Percentiles rank a stretch among this genome's conserved stretches.
These are phyloP conservation scores for Orchesellides sinensis DNA, from an alignment of 2,888 invertebrate species.

Conservation along the genomic window DNA sequence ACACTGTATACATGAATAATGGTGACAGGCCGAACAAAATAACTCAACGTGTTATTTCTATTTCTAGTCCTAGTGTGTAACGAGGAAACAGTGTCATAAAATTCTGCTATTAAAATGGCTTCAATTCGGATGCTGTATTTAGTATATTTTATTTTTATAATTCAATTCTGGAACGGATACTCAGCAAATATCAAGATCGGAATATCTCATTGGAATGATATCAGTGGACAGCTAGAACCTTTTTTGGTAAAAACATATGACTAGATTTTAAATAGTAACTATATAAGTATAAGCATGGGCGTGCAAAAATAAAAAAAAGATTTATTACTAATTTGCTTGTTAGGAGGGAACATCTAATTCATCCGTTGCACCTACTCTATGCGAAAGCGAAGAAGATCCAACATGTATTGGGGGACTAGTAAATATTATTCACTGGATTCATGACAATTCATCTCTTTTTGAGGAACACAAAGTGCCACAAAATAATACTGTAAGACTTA, in stretches of 20 bases:
- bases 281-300: background rate
- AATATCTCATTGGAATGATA: conserved; percentile 57
- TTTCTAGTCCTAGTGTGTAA: no score
- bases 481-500: conserved; percentile 37
- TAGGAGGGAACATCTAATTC: conserved; percentile 15
- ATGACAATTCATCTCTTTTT: background rate
- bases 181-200: conserved; percentile 10
- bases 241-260: conserved; percentile 2
- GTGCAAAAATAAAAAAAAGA: no score
- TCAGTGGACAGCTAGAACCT: conserved; percentile 43
- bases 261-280: background rate
- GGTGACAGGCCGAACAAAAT: no score
- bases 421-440: conserved; percentile 18
- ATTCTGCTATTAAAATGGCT: background rate
- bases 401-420: conserved; percentile 42
- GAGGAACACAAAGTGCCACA: background rate
- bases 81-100: background rate
- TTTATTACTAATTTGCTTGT: no score
- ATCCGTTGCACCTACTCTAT: conserved; percentile 23
- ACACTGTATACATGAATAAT: no score
- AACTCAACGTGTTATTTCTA: no score
- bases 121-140: background rate
- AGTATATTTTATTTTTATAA: background rate
- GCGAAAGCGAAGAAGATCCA: no score
- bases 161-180: background rate